A percentile compares a stretch with the other conserved stretches of the same genome.
phyloP scores from a whole-genome alignment of 2,797 vertebrate species.

The Pantherophis vulpinus region DNA sequence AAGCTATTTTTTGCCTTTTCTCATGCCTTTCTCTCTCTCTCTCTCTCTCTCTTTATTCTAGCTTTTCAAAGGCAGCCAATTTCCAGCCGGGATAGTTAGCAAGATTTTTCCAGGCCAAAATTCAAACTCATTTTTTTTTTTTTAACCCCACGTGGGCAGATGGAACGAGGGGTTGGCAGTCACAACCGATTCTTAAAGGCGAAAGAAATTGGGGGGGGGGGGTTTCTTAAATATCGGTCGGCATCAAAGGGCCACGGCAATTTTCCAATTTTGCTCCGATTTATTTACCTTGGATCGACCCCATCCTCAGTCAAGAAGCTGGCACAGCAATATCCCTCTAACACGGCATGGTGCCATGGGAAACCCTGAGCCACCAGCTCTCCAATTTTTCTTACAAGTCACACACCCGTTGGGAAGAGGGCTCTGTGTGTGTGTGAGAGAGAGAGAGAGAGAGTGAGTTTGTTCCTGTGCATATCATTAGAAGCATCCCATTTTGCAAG shows the following conservation, averaged over 20 bases:
- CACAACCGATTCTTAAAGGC: too few species aligned
- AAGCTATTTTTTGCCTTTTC: neutral
- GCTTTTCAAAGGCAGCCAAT: constrained; percentile 12
- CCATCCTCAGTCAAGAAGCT: neutral
- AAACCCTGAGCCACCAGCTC: neutral
- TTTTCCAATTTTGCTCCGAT: neutral
- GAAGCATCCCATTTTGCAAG: neutral
- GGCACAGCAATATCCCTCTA: neutral
- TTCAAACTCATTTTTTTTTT: neutral
- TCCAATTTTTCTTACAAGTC: neutral
- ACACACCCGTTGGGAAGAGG: neutral
- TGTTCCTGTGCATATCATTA: neutral
- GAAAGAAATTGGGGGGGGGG: neutral
- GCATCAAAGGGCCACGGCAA: neutral
- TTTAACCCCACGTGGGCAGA: too few species aligned
- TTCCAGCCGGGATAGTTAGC: fast-evolving
- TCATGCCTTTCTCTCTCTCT: neutral
- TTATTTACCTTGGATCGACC: neutral
- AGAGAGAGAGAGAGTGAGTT: neutral
- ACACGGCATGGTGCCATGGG: neutral
- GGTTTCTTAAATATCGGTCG: neutral
- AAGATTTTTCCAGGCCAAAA: constrained; percentile 6
- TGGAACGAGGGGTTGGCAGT: neutral
- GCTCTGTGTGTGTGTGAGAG: neutral
- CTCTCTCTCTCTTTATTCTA: neutral